These are phyloP conservation scores for Phyllotreta striolata DNA, from an alignment of 2,888 invertebrate species.

Conservation along the genomic window DNA sequence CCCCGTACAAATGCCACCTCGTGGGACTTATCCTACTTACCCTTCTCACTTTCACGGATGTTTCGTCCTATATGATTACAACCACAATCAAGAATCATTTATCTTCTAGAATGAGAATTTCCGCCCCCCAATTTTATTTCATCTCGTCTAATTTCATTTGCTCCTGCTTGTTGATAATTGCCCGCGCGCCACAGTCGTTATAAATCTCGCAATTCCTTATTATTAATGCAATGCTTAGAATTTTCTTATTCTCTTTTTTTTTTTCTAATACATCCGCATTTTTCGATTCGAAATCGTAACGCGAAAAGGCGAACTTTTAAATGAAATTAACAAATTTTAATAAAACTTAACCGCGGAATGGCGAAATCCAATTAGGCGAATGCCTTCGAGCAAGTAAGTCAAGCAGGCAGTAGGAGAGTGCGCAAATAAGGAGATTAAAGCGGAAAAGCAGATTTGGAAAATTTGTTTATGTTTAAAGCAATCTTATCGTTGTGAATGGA, in stretches of 20 bases:
- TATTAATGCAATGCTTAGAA: too few relatives aligned
- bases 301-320: not conserved
- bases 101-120: conserved; percentile 44
- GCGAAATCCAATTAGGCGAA: conserved; percentile 18
- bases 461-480: conserved; percentile 56
- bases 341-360: conserved; percentile 11
- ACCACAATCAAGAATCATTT: conserved; percentile 50
- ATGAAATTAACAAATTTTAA: conserved; percentile 11
- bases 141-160: conserved; percentile 30
- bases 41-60: conserved; percentile 27
- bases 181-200: not conserved
- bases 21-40: conserved; percentile 39
- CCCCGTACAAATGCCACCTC: conserved; percentile 53
- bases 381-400: conserved; percentile 7
- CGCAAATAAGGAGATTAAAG: conserved; percentile 47
- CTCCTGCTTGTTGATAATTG: conserved; percentile 25
- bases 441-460: conserved; percentile 52
- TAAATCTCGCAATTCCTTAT: not conserved
- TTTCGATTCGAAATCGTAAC: not conserved
- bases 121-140: conserved; percentile 31
- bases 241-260: too few relatives aligned
- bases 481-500: conserved; percentile 55
- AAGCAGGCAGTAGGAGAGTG: conserved; percentile 40
- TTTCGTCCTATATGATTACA: conserved; percentile 46
- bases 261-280: too few relatives aligned